A percentile compares a stretch with the other conserved stretches of the same genome.
Evolutionary conservation across 2,888 invertebrate species (phyloP).

Genomic region (Brachylomia viminalis): DNA sequence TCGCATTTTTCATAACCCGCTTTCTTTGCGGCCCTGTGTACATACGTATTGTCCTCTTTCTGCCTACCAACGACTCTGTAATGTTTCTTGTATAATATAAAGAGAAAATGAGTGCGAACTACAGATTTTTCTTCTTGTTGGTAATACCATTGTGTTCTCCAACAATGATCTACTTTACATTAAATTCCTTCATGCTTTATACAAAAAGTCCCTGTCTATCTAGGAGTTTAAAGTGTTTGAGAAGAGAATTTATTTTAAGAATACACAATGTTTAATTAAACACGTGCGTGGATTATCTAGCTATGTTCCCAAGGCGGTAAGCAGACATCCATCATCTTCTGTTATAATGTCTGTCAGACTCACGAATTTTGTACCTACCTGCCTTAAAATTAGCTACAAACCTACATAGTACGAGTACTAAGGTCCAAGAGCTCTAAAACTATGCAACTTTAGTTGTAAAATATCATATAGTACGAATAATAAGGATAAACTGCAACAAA

Average conservation of each 20-base stretch:
- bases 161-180: conserved; percentile 47
- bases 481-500: not conserved
- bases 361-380: not conserved
- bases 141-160: conserved; percentile 33
- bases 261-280: not conserved
- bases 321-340: conserved; percentile 4
- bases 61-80: not conserved
- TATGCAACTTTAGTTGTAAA: not conserved
- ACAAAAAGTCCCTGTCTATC: conserved; percentile 27
- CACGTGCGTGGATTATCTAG: not conserved
- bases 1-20: too few species aligned
- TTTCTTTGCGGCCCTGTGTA: too few species aligned
- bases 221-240: conserved; percentile 22
- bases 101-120: conserved; percentile 7
- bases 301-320: not conserved
- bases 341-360: not conserved
- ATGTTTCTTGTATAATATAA: not conserved
- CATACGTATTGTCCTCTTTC: not conserved
- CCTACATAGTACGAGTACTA: not conserved
- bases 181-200: conserved; percentile 25
- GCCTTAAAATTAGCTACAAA: not conserved
- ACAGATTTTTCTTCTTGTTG: conserved; percentile 13
- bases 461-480: not conserved
- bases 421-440: not conserved
- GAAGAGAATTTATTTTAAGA: conserved; percentile 25